Percentiles rank a stretch among this genome's conserved stretches.
Evolutionary conservation across 2,797 vertebrate species (phyloP).

Genomic region (Clarias pachynema): DNA sequence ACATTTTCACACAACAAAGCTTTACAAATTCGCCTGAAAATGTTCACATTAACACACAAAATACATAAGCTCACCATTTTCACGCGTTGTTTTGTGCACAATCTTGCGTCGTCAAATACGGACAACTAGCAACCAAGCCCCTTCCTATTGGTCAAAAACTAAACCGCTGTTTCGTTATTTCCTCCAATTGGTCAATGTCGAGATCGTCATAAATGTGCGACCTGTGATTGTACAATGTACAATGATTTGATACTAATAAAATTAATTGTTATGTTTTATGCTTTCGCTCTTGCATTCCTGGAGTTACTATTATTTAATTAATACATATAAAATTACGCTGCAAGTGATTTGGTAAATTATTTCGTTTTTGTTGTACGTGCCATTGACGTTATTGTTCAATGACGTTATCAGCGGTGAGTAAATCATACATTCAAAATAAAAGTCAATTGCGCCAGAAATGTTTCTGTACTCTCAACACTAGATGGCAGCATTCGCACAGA

Average conservation of each 20-base stretch:
- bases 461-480: slow-evolving; percentile 15
- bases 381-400: too few relatives aligned
- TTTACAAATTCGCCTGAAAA: background rate
- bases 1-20: background rate
- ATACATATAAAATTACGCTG: background rate
- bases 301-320: background rate
- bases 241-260: background rate
- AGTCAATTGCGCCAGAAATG: background rate
- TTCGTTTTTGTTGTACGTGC: background rate
- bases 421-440: slow-evolving; percentile 18
- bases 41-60: background rate
- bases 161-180: background rate
- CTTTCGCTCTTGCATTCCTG: background rate
- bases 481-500: slow-evolving; percentile 44
- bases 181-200: slow-evolving; percentile 19
- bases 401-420: background rate
- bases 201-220: slow-evolving; percentile 23
- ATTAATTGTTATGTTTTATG: background rate
- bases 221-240: background rate
- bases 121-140: background rate
- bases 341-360: background rate
- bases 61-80: slow-evolving; percentile 54
- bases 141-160: slow-evolving; percentile 40
- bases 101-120: background rate
- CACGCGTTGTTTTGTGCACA: slow-evolving; percentile 37